phyloP scores from a whole-genome alignment of 35 echinoderm and acorn worm species.

The Hemicentrotus pulcherrimus region DNA sequence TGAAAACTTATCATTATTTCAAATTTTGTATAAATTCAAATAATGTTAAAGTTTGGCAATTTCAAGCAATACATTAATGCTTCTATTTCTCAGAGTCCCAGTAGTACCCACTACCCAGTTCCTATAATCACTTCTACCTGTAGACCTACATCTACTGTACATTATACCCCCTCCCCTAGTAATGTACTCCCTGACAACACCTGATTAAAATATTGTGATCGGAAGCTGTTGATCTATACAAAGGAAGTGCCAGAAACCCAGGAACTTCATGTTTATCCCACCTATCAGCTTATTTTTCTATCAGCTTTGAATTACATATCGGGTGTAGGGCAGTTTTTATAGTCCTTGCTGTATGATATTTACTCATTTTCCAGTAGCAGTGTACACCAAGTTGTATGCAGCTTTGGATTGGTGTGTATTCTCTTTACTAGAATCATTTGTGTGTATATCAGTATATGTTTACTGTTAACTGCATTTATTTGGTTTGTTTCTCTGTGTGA shows the following conservation, averaged over 20 bases:
- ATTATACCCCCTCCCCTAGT: background rate
- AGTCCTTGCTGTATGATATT: background rate
- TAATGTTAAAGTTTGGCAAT: no score
- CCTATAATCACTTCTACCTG: no score
- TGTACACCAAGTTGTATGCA: background rate
- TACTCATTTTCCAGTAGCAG: background rate
- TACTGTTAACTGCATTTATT: background rate
- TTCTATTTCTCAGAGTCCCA: no score
- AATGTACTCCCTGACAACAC: background rate
- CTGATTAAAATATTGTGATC: background rate
- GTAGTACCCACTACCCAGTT: no score
- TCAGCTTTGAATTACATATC: background rate
- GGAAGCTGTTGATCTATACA: slow-evolving; percentile 5
- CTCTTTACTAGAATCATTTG: background rate
- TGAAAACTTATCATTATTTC: no score
- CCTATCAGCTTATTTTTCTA: background rate
- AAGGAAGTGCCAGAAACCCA: slow-evolving; percentile 16
- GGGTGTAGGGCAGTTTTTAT: background rate
- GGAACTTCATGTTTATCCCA: background rate
- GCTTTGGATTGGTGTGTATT: background rate
- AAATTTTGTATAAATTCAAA: no score
- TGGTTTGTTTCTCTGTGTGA: background rate
- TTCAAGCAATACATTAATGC: no score
- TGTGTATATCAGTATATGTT: background rate
- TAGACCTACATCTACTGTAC: background rate